phyloP scores from a whole-genome alignment of 2,888 invertebrate genomes.

The Cephalotes varians region DNA sequence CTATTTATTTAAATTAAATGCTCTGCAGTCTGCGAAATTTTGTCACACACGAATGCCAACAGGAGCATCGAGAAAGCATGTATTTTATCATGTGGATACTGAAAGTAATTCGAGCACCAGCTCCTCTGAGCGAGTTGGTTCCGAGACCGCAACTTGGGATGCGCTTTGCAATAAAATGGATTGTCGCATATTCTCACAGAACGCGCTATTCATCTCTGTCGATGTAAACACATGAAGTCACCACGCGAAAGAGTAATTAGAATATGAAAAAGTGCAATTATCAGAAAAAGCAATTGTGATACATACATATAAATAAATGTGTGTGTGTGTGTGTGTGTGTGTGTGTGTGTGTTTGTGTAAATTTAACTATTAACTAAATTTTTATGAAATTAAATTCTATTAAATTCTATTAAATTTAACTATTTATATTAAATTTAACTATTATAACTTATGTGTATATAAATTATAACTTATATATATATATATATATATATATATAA shows the following conservation, averaged over 20 bases:
- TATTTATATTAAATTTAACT: no score
- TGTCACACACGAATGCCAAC: slow-evolving; percentile 22
- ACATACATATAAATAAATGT: no score
- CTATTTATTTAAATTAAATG: slow-evolving; percentile 70
- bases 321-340: no score
- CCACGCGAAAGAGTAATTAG: background rate
- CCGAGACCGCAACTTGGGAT: background rate
- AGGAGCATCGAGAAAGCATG: slow-evolving; percentile 1
- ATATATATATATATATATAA: no score
- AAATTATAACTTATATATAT: no score
- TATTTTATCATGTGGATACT: slow-evolving; percentile 20
- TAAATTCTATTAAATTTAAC: no score
- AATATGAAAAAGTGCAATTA: background rate
- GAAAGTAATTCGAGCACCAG: slow-evolving; percentile 28
- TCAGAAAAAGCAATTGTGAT: slow-evolving; percentile 13
- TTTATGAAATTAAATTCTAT: no score
- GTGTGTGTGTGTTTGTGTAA: no score
- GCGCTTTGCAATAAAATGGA: slow-evolving; percentile 37
- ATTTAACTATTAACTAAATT: no score
- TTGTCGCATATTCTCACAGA: slow-evolving; percentile 22
- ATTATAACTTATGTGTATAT: no score
- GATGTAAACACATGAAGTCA: background rate
- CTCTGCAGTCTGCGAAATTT: slow-evolving; percentile 44
- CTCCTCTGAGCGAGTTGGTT: slow-evolving; percentile 6
- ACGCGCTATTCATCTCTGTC: slow-evolving; percentile 23